A percentile compares a stretch with the other conserved stretches of the same genome.
phyloP scores from a whole-genome alignment of 2,113 vertebrate species.

The Pipra filicauda region DNA sequence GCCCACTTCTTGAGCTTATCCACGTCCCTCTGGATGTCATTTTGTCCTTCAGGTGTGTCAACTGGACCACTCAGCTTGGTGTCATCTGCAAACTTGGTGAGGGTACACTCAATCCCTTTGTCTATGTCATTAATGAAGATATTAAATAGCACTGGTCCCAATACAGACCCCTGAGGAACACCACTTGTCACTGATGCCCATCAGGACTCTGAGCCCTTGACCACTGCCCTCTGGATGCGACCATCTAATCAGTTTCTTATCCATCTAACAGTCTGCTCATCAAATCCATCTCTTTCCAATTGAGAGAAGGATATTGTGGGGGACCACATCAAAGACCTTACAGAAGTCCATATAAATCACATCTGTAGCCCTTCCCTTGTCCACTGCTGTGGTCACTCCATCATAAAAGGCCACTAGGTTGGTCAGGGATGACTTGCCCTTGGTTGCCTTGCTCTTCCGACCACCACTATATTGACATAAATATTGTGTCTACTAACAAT shows the following conservation, averaged over 20 bases:
- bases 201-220: background rate
- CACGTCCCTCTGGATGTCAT: background rate
- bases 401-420: background rate
- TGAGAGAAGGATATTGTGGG: background rate
- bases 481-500: background rate
- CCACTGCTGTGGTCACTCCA: too few relatives aligned
- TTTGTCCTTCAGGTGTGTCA: background rate
- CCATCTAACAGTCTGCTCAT: background rate
- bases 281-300: background rate
- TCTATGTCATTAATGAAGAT: background rate
- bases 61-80: background rate
- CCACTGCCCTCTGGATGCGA: background rate
- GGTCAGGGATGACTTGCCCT: background rate
- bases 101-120: background rate
- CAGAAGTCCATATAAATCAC: background rate
- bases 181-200: background rate
- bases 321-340: background rate
- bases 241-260: background rate
- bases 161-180: accelerated
- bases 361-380: too few relatives aligned
- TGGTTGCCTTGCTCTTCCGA: background rate
- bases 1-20: background rate
- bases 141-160: background rate
- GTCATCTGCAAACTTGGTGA: background rate
- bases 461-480: background rate